Base-by-base conservation (phyloP, 2,797 vertebrate species). In the Rhinatrema bivittatum region DNA sequence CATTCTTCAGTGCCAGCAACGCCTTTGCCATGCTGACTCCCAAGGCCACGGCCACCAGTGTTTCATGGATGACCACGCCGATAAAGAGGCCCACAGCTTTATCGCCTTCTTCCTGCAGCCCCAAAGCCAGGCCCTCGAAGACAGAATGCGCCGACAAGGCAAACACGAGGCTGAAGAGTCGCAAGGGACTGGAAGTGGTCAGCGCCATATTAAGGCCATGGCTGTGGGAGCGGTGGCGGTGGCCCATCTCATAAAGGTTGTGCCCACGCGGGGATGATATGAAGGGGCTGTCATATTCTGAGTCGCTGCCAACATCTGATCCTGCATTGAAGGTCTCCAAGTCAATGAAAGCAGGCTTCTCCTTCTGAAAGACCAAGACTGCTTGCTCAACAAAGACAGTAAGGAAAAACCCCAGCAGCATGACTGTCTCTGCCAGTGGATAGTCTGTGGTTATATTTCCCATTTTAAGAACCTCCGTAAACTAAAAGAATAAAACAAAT, bases 311-410 rank as follows among this genome's bases (percentile, higher is more conserved):
- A 0, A 46, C 79, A 4, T 96, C 92, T 0, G 91, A 95, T 2
- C 88, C 89, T 0, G 87, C 87, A 0, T 93, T 96, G 68, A 98
- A 93, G 7, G 91, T 96, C 65, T 97, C 91, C 42, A 97, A 62
- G 78, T 91, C 85, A 4, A 97, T 95, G 71, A 96, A 94, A 16
- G 92, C 83, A 0, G 91, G 91, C 7, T 82, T 88, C 58, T 96
- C 89, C 61, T 86, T 93, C 57, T 80, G 79, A 59, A 91, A 88
- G 30, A 85, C 90, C 42, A 97, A 70, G 27, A 97, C 16, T 1
- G 87, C 60, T 69, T 97, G 93, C 55, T 98, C 94, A 37, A 93
- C 74, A 1, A 98, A 91, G 7, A 97, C 81, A 0, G 89, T 91
- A 34, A 95, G 34, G 58, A 98, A 93, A 74, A 98, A 89, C 6